Base-by-base conservation (phyloP, 2,888 invertebrate species). In the Xylota sylvarum region DNA sequence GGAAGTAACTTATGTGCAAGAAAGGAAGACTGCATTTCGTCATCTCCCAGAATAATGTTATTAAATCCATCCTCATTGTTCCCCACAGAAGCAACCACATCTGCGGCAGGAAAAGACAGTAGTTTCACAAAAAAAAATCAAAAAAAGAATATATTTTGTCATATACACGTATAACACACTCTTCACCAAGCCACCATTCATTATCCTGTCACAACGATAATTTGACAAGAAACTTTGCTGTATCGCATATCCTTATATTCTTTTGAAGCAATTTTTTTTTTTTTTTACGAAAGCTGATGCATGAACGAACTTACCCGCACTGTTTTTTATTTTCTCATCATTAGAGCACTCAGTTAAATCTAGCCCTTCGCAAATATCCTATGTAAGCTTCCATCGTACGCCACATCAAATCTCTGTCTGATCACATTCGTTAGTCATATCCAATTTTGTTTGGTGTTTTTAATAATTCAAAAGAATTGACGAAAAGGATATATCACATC, bases 401-500 rank as follows among this genome's bases (percentile, higher is more conserved):
- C 5, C 55, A 30, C 30, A 55, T 55, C 4, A 27, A 30, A 55
- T 30, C 14, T n/a, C 55, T 55, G 55, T 55, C 55, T 55, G 32
- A 30, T 55, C 55, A 32, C 30, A 55, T 55, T 55, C 55, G 55
- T 55, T 55, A 32, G 30, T 30, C 55, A 32, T 55, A 55, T 55
- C 55, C 55, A 55, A 55, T 55, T 55, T 55, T n/a, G 55, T 55
- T 30, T 55, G 55, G 55, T 32, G 55, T 55, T 58, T 58, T 58
- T 17, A 58, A 58, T 35, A 58, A 58, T 58, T 58, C 58, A 58
- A 58, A 58, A 37, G 35, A 35, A 56, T 35, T 56, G 48, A 0
- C 48, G 4, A 48, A 50, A 50, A 50, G 50, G 50, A 50, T 50
- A 50, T 50, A 5, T 12, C 50, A 10, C 19, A 12, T 17, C 50